Evolutionary conservation across 2,113 vertebrate genomes (phyloP).

Genomic region (Nerophis ophidion): DNA sequence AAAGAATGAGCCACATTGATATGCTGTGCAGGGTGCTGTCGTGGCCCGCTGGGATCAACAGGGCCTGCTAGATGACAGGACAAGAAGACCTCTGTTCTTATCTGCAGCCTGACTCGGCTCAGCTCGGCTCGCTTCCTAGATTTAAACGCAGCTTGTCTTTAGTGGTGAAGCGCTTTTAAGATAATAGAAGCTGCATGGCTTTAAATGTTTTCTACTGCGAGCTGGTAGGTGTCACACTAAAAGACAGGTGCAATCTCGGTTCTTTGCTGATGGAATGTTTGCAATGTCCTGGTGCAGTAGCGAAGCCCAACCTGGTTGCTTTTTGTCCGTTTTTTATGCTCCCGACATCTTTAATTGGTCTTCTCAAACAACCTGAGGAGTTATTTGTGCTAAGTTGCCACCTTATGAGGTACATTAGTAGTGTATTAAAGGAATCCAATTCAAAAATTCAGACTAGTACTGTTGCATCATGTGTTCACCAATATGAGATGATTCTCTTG

Average conservation of each 20-base stretch:
- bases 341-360: too few species aligned
- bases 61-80: constrained; percentile 67
- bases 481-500: not conserved
- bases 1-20: constrained; percentile 74
- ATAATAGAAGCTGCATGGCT: too few species aligned
- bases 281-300: constrained; percentile 41
- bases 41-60: constrained; percentile 59
- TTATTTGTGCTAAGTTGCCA: too few species aligned
- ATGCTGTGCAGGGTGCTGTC: constrained; percentile 63
- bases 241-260: constrained; percentile 26
- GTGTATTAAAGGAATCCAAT: too few species aligned
- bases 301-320: constrained; percentile 27
- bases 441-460: too few species aligned
- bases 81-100: constrained; percentile 77
- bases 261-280: constrained; percentile 34
- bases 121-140: constrained; percentile 10
- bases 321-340: constrained; percentile 5
- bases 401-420: too few species aligned
- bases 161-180: too few species aligned
- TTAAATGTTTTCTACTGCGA: too few species aligned
- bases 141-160: constrained; percentile 20
- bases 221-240: constrained; percentile 6
- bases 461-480: not conserved
- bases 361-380: too few species aligned
- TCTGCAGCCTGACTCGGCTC: constrained; percentile 37